Evolutionary conservation across 2,888 invertebrate species (phyloP), one percentile per base, ranked within the genome.

Genomic region (Dorcus parallelipipedus): DNA sequence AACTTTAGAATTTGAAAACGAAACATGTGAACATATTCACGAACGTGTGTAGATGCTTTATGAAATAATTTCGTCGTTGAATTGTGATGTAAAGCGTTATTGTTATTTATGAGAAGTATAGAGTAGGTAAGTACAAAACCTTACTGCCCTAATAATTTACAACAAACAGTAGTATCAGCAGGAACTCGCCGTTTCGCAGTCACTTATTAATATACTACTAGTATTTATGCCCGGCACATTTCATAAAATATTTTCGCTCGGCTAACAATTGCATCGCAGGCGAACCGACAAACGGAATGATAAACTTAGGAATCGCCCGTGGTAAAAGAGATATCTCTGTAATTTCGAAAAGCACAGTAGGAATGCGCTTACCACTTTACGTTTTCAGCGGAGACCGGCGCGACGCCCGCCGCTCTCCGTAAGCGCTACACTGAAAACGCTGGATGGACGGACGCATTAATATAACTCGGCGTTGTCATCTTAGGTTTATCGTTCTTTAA

Each of bases 401-500:
- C 47, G 41, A 52, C 41, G 17, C 38, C 33, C 50, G 39, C 56
- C 54, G 38, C 53, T 52, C 52, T 56, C 43, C 40, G 48, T 48
- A 41, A 38, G 23, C 50, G 26, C 26, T 47, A 10, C 40, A 54
- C 58, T 58, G 64, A 43, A 64, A 65, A 63, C 64, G 61, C 47
- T 50, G 52, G 45, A 26, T 63, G 63, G 62, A 59, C 56, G 52
- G 51, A 20, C 38, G 57, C 63, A 64, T 63, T 63, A 64, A 64
- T 63, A 63, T 62, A 64, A 64, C 59, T 59, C 62, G 62, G 60
- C 62, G 67, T 69, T 73, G 71, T 70, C 72, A 67, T 69, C 70
- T 63, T 64, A 54, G 63, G 61, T 70, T 69, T 73, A 74, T 75
- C 73, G 68, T 70, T 71, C 71, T 73, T 72, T 75, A 77, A 78